Percentiles rank a stretch among this genome's conserved stretches.
These are phyloP conservation scores for Acanthurus lineatus DNA, from an alignment of 2,797 vertebrate genomes.

Conservation along the genomic window DNA sequence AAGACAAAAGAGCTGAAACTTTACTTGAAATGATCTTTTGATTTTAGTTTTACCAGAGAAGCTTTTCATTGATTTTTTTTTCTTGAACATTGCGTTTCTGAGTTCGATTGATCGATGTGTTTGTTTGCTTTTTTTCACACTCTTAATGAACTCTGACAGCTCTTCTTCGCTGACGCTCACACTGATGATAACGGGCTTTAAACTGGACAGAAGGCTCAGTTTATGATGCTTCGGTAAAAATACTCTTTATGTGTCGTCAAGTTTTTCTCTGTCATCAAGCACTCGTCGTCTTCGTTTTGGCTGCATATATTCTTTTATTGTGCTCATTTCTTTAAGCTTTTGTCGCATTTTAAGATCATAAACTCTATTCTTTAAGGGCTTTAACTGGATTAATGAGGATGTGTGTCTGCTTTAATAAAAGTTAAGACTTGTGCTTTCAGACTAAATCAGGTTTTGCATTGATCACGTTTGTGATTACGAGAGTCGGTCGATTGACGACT, in stretches of 20 bases:
- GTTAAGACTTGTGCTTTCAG: no score
- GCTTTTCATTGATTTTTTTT: slow-evolving; percentile 26
- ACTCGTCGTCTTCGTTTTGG: background rate
- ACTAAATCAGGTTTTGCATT: no score
- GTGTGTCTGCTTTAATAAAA: no score
- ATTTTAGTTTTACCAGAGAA: slow-evolving; percentile 41
- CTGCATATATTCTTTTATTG: background rate
- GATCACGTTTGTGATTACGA: no score
- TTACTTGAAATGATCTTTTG: background rate
- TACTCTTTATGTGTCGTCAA: slow-evolving; percentile 2
- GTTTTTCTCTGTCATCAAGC: background rate
- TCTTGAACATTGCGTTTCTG: slow-evolving; percentile 14
- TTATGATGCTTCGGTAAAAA: slow-evolving; percentile 19
- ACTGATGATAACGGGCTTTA: slow-evolving; percentile 37
- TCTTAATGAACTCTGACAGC: slow-evolving; percentile 54
- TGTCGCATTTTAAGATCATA: no score
- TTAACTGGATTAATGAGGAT: no score
- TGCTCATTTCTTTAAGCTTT: background rate
- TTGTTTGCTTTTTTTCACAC: slow-evolving; percentile 39
- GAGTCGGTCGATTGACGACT: background rate
- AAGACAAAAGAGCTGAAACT: background rate
- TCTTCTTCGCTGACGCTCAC: slow-evolving; percentile 26
- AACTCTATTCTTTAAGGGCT: no score
- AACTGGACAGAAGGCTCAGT: slow-evolving; percentile 6
- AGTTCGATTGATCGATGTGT: slow-evolving; percentile 54